Conservation (phyloP, 2,797 vertebrate species). For the Momotus momota region DNA sequence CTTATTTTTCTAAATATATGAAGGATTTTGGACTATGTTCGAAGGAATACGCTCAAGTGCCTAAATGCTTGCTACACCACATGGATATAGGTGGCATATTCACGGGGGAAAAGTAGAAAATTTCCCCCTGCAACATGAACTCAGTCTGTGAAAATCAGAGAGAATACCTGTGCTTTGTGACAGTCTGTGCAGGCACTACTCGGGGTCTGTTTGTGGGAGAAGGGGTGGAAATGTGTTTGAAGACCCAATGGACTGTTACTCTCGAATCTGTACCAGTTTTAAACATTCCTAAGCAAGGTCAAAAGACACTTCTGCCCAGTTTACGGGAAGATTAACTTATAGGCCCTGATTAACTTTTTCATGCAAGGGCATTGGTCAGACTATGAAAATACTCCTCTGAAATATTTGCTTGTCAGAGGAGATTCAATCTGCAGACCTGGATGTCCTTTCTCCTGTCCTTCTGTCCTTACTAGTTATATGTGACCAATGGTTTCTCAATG, state of each 20-base stretch:
- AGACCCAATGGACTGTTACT: not conserved
- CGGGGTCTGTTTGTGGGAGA: not conserved
- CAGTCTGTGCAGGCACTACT: not conserved
- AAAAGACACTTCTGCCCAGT: not conserved
- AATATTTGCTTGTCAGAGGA: not conserved
- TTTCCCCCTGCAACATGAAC: not conserved
- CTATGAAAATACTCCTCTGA: not conserved
- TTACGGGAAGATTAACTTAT: not conserved
- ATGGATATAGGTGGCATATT: not conserved
- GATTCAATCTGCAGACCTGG: not conserved
- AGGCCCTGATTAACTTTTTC: not conserved
- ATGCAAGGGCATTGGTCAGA: not conserved
- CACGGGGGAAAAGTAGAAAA: not conserved
- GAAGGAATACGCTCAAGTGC: not conserved
- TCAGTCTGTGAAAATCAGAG: not conserved
- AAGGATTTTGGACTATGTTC: not conserved
- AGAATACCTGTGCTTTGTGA: not conserved
- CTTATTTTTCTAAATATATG: not conserved
- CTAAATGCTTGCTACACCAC: not conserved
- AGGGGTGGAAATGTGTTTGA: not conserved
- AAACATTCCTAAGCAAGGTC: not conserved
- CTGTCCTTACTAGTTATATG: not conserved
- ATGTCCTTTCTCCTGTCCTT: not conserved
- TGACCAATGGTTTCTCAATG: not conserved
- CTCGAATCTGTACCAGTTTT: not conserved